These are phyloP conservation scores for Arnoldichthys spilopterus DNA, from an alignment of 2,797 vertebrate species.

Conservation along the genomic window DNA sequence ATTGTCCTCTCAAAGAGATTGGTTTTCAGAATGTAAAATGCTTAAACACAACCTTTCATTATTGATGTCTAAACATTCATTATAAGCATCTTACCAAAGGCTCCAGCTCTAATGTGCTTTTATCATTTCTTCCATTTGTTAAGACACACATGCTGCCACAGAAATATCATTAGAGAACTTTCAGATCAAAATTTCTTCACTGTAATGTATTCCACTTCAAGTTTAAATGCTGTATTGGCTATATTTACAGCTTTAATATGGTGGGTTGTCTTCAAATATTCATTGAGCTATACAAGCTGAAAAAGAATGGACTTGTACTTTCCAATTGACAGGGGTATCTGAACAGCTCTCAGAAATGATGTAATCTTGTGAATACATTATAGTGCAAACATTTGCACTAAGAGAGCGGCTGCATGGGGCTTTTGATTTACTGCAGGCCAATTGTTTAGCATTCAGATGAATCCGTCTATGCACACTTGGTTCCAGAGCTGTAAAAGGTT, in stretches of 20 bases:
- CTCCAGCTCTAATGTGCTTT: background rate
- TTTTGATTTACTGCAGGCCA: slow-evolving; percentile 37
- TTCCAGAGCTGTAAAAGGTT: slow-evolving; percentile 42
- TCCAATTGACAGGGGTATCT: background rate
- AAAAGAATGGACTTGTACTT: slow-evolving; percentile 2
- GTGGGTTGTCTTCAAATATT: slow-evolving; percentile 13
- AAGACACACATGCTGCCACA: background rate
- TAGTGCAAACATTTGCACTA: background rate
- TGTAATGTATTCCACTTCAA: background rate
- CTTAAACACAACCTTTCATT: background rate
- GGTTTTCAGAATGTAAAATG: background rate
- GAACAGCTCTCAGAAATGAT: background rate
- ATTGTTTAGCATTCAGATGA: slow-evolving; percentile 42
- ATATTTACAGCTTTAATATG: slow-evolving; percentile 54
- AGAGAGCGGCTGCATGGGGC: slow-evolving; percentile 14
- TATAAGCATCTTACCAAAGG: background rate
- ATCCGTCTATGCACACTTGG: slow-evolving; percentile 40
- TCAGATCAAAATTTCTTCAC: background rate
- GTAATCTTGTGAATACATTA: background rate
- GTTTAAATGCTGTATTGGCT: slow-evolving; percentile 39
- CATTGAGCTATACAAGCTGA: background rate
- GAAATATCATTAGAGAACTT: background rate
- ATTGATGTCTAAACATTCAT: background rate
- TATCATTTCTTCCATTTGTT: background rate
- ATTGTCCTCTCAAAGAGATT: slow-evolving; percentile 5